Percentiles rank a stretch among this genome's conserved stretches.
phyloP scores from a whole-genome alignment of 2,797 vertebrate species.

The Enoplosus armatus region DNA sequence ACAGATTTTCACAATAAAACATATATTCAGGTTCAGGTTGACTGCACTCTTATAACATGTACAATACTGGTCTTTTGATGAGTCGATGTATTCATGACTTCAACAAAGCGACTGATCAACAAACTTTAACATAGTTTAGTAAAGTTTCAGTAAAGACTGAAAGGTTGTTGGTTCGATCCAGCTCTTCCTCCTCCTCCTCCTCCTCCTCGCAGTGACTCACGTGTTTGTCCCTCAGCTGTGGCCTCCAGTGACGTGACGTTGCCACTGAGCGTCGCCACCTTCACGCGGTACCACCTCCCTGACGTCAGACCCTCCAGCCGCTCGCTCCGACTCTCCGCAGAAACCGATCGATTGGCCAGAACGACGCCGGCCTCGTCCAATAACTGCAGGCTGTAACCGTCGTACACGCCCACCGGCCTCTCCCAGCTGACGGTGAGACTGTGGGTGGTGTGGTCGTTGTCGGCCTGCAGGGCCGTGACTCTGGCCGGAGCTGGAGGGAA shows the following conservation, averaged over 20 bases:
- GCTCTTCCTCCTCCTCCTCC: too few species aligned
- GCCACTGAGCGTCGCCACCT: slow-evolving; percentile 89
- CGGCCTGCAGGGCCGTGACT: slow-evolving; percentile 87
- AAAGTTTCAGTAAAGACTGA: too few species aligned
- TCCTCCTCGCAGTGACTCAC: too few species aligned
- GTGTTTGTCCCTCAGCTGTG: slow-evolving; percentile 88
- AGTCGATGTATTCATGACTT: too few species aligned
- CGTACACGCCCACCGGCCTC: slow-evolving; percentile 85
- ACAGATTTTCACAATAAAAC: too few species aligned
- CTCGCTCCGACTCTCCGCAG: slow-evolving; percentile 79
- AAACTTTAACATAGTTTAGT: too few species aligned
- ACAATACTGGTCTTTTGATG: too few species aligned
- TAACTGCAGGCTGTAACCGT: slow-evolving; percentile 89
- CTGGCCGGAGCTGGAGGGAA: slow-evolving; percentile 86
- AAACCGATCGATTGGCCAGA: slow-evolving; percentile 85
- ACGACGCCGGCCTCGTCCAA: slow-evolving; percentile 83
- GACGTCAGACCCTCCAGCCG: slow-evolving; percentile 89
- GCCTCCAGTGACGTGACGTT: slow-evolving; percentile 86
- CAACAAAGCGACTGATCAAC: too few species aligned
- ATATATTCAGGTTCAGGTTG: too few species aligned
- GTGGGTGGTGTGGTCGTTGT: slow-evolving; percentile 91
- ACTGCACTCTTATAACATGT: too few species aligned
- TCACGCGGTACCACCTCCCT: slow-evolving; percentile 90
- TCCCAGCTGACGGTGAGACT: slow-evolving; percentile 92
- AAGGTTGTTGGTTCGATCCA: too few species aligned